phyloP scores from a whole-genome alignment of 2,888 invertebrate genomes.

The Euproctis similis region DNA sequence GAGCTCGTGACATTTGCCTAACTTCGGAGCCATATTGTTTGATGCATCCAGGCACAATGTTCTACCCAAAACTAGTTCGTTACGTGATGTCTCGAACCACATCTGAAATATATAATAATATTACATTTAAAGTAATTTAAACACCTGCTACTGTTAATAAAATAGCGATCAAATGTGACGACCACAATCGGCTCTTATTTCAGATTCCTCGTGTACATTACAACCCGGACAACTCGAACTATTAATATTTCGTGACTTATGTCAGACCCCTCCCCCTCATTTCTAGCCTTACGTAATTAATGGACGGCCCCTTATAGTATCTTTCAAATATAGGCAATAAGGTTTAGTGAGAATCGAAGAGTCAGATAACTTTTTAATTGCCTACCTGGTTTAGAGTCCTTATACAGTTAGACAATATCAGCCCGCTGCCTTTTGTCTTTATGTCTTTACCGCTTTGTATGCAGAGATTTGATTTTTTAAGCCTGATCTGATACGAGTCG shows the following conservation, averaged over 20 bases:
- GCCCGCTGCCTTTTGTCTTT: conserved; percentile 84
- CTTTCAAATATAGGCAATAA: neutral
- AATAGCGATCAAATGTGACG: no score
- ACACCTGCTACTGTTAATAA: no score
- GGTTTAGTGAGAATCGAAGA: no score
- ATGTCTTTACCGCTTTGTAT: conserved; percentile 85
- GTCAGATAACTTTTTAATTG: no score
- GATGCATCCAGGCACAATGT: conserved; percentile 89
- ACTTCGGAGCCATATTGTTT: conserved; percentile 77
- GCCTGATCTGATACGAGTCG: conserved; percentile 82
- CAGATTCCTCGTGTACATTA: no score
- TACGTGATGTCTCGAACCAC: conserved; percentile 89
- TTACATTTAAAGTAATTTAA: no score
- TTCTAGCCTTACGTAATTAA: no score
- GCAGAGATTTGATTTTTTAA: conserved; percentile 84
- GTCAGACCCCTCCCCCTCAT: no score
- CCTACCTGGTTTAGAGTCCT: conserved; percentile 81
- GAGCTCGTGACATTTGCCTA: conserved; percentile 95
- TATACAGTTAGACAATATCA: conserved; percentile 83
- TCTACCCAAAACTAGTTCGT: conserved; percentile 88
- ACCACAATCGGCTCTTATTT: no score
- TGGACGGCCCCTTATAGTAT: no score
- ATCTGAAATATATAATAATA: conserved; percentile 70
- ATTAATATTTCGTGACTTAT: no score
- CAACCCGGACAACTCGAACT: no score